Conservation (phyloP, 2,888 invertebrate genomes). For the Liodrosophila aerea region DNA sequence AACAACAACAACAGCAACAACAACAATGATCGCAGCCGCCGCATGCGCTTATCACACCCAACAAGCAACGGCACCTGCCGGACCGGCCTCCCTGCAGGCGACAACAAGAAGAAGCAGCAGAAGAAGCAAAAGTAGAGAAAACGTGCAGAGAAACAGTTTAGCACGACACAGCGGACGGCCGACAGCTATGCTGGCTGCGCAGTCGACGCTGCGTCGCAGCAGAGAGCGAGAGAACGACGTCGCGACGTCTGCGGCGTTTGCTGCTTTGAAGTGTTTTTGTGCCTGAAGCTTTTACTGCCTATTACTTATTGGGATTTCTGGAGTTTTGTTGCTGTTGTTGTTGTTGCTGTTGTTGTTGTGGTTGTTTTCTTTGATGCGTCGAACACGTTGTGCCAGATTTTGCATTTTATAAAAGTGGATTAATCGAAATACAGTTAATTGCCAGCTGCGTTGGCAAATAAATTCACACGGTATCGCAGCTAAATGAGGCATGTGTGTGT, state of each 20-base stretch:
- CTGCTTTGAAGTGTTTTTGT: conserved; percentile 31
- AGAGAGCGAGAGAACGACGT: conserved; percentile 4
- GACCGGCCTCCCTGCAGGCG: conserved; percentile 58
- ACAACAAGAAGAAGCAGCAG: background rate
- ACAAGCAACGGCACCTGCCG: conserved; percentile 46
- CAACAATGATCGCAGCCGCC: conserved; percentile 33
- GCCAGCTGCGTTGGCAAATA: background rate
- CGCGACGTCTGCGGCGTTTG: conserved; percentile 20
- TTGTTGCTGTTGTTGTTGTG: conserved; percentile 12
- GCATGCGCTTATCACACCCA: conserved; percentile 37
- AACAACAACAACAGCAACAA: conserved; percentile 16
- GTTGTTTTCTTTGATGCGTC: conserved; percentile 32
- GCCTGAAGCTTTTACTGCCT: conserved; percentile 12
- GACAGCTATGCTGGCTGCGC: conserved; percentile 4
- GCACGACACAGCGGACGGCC: conserved; percentile 21
- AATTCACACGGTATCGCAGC: background rate
- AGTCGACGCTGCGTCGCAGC: background rate
- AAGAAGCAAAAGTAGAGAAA: background rate
- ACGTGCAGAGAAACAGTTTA: conserved; percentile 20
- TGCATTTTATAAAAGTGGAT: conserved; percentile 45
- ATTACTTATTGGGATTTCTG: conserved; percentile 26
- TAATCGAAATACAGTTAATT: conserved; percentile 23
- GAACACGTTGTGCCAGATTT: conserved; percentile 51
- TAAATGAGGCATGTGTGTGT: background rate
- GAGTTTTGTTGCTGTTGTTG: background rate